Evolutionary conservation across 2,797 vertebrate genomes (phyloP), one percentile per base, ranked within the genome.

Genomic region (Galago senegalensis): DNA sequence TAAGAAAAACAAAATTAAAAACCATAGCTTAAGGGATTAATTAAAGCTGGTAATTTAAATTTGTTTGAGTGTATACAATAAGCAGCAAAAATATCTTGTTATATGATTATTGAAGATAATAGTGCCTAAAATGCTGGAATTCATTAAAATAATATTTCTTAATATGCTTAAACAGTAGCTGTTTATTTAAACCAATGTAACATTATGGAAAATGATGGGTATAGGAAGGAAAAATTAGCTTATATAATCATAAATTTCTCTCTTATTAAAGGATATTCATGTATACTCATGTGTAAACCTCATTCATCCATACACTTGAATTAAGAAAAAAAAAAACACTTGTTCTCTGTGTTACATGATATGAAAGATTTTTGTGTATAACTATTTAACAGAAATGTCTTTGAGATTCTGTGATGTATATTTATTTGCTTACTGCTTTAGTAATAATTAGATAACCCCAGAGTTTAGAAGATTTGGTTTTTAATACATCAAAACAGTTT

Each of bases 151-250:
- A 95, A 43, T 95, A 96, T 49, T 95, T 92, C 88, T 87, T 87
- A 65, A 86, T 96, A 98, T 95, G 90, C 73, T 88, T 95, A 56
- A 70, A 49, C 11, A 95, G 81, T 85, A 92, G 7, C 58, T 79
- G 92, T 90, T 90, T 98, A 87, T 95, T 96, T 96, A 91, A 80
- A 95, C 46, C 63, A 85, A 21, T 97, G 31, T 97, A 72, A 89
- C 73, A 97, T 92, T 86, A 75, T 80, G 58, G 94, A 97, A 97
- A 97, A 93, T 27, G 67, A 72, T 97, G 27, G 27, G 21, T 56
- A 73, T 65, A 58, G 83, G 95, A 61, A 88, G 77, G 82, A 96
- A 97, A 96, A 84, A 12, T 56, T 97, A 7, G 70, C 56, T 97
- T 95, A 93, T 18, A 94, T 49, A 95, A 97, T 96, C 53, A 58